Base-by-base conservation (phyloP, 2,888 invertebrate genomes). In the Hirudinaria manillensis region DNA sequence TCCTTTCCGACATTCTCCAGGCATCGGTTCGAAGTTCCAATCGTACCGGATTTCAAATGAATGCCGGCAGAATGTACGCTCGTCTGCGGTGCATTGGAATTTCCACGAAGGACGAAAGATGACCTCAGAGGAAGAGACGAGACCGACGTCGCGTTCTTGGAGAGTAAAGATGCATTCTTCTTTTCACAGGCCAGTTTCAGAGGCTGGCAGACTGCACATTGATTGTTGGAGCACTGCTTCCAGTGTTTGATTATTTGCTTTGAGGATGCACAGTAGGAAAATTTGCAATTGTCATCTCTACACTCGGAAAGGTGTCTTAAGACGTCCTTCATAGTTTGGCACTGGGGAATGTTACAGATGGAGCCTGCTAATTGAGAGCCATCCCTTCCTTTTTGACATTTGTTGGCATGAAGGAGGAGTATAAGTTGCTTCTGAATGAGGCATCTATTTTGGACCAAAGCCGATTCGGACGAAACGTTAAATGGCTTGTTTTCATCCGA, bases 191-290 rank as follows among this genome's bases (percentile, higher is more conserved):
- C 94, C 86, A 94, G 93, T 84, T 98, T 97, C 78, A 99, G 89
- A 1, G 99, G 99, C 83, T 93, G 90, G 87, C 99, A 99, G 34
- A 99, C 97, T 6, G 97, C 96, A 87, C 99, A 99, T 87, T 98
- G 98, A 81, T 90, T 90, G 79, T 95, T 89, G 76, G 91, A 91
- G 85, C 99, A 99, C 84, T 97, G 94, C 87, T 97, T 99, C 95
- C 99, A 99, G 86, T 99, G 99, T 79, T 93, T 92, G 79, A 99
- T 94, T 78, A 99, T 99, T 87, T 99, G 99, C 79, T 98, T 89
- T 21, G 98, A 98, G 29, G 97, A 97, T 79, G 96, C 96, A 87
- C 99, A 99, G 83, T 99, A 99, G 36, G 98, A 92, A 78, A 96
- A 93, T 77, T 90, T 21, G 27, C 34, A 7, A 24, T 67, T n/a